Percentiles rank a stretch among this genome's conserved stretches.
Evolutionary conservation across 2,888 invertebrate genomes (phyloP).

Genomic region (Drosophila anomalata): DNA sequence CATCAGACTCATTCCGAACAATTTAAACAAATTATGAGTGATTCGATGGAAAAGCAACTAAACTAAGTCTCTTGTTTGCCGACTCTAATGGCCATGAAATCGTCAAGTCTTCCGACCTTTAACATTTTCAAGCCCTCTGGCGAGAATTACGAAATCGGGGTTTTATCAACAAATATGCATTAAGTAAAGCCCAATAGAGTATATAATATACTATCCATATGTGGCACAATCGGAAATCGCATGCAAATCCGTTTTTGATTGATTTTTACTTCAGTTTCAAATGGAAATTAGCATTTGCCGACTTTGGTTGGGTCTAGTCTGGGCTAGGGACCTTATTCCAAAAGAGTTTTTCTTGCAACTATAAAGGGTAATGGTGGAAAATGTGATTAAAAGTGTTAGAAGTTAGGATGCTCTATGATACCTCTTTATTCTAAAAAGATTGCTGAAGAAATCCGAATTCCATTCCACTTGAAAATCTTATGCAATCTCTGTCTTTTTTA

Average conservation of each 20-base stretch:
- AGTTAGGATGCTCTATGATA: background rate
- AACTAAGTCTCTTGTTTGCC: slow-evolving; percentile 24
- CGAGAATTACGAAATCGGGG: slow-evolving; percentile 13
- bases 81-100: slow-evolving; percentile 41
- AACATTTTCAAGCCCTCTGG: slow-evolving; percentile 13
- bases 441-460: no score
- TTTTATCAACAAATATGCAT: slow-evolving; percentile 19
- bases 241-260: slow-evolving; percentile 66
- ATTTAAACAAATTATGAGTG: slow-evolving; percentile 55
- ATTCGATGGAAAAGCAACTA: slow-evolving; percentile 36
- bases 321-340: background rate
- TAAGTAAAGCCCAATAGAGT: slow-evolving; percentile 18
- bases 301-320: slow-evolving; percentile 3
- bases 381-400: background rate
- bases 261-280: slow-evolving; percentile 32
- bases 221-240: slow-evolving; percentile 64
- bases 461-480: background rate
- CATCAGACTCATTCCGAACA: slow-evolving; percentile 44
- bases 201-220: slow-evolving; percentile 17
- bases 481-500: background rate
- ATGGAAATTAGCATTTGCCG: slow-evolving; percentile 44
- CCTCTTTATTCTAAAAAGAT: no score
- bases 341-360: slow-evolving; percentile 12
- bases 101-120: slow-evolving; percentile 10
- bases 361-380: slow-evolving; percentile 12